phyloP scores from a whole-genome alignment of 2,797 vertebrate species.

The Oreortyx pictus region DNA sequence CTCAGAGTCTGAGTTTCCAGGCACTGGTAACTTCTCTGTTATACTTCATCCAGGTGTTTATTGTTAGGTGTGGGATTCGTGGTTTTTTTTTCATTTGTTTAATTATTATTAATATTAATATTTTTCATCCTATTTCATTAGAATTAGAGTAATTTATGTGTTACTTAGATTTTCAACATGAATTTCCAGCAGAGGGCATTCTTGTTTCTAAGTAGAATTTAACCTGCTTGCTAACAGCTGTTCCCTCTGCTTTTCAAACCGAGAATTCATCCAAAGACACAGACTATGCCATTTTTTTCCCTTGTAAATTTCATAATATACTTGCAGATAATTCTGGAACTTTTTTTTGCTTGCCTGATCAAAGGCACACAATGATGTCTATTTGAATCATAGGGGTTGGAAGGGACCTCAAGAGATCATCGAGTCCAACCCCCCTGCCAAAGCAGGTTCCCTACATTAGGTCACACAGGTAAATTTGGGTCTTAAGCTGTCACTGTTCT shows the following conservation, averaged over 20 bases:
- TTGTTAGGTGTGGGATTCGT: neutral
- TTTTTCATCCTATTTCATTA: neutral
- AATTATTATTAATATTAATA: too few species aligned
- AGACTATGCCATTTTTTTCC: neutral
- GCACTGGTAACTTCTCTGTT: rapidly evolving
- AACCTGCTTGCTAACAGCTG: neutral
- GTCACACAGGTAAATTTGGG: neutral
- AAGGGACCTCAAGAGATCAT: too few species aligned
- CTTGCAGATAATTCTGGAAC: neutral
- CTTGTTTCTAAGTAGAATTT: neutral
- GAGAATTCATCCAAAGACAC: neutral
- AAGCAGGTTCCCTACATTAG: too few species aligned
- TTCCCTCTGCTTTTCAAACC: neutral
- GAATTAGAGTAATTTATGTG: neutral
- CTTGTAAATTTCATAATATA: neutral
- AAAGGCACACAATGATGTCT: neutral
- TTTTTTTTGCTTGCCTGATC: neutral
- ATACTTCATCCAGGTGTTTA: neutral
- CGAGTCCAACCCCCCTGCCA: too few species aligned
- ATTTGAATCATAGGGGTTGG: too few species aligned
- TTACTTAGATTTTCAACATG: neutral
- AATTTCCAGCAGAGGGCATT: constrained; percentile 69
- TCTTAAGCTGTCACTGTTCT: neutral
- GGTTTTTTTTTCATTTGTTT: too few species aligned
- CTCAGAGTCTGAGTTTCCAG: neutral